Conservation (phyloP, 2,113 vertebrate species). For the Rhea pennata region DNA sequence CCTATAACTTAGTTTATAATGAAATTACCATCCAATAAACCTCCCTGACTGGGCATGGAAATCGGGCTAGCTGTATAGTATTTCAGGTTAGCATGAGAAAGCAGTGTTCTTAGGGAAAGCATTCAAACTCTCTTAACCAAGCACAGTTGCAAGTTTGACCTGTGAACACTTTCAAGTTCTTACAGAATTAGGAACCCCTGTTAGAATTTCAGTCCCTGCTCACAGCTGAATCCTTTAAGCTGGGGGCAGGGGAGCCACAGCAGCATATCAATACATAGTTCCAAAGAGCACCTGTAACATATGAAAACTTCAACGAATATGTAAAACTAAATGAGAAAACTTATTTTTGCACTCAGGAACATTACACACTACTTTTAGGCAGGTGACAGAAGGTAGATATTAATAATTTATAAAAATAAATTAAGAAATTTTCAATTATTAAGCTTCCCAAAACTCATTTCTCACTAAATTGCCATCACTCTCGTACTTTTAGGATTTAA, state of each 20-base stretch:
- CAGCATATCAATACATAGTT: fast-evolving
- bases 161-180: background rate
- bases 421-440: background rate
- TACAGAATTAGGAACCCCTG: background rate
- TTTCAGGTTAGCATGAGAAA: background rate
- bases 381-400: background rate
- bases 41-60: background rate
- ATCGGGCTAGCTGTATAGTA: fast-evolving
- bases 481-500: background rate
- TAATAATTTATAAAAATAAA: background rate
- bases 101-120: background rate
- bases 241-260: background rate
- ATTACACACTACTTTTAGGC: background rate
- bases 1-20: background rate
- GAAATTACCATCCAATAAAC: background rate
- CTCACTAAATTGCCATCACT: background rate
- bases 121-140: background rate
- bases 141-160: background rate
- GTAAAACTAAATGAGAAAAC: background rate
- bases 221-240: background rate
- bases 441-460: background rate
- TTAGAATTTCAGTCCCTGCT: background rate
- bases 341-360: background rate
- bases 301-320: fast-evolving
- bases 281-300: fast-evolving